Conservation (phyloP, 2,113 vertebrate species). For the Butastur rufipennis region DNA sequence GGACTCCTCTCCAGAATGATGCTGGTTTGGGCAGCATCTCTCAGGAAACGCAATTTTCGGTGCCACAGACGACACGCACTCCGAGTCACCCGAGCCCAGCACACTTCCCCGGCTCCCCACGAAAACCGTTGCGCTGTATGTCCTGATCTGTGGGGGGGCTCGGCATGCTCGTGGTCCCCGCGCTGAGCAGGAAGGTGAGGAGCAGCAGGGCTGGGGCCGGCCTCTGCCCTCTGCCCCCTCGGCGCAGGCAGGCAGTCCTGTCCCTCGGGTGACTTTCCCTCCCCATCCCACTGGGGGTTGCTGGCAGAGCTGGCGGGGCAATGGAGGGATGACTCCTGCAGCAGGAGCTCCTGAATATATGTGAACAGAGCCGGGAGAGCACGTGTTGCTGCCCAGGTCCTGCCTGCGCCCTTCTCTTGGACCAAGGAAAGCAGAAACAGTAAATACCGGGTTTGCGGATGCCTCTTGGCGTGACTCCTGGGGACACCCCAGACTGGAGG, state of each 20-base stretch:
- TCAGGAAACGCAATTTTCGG: not conserved
- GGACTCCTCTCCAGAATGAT: not conserved
- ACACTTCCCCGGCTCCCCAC: not conserved
- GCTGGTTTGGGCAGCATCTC: not conserved
- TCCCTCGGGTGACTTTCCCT: not conserved
- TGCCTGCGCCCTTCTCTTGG: not conserved
- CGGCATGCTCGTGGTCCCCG: accelerated
- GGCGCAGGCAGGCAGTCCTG: not conserved
- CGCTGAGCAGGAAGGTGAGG: not conserved
- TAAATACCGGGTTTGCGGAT: not conserved
- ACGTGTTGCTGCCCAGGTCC: not conserved
- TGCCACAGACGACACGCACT: not conserved
- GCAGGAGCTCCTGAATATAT: not conserved
- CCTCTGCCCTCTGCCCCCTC: not conserved
- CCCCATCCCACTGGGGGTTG: not conserved
- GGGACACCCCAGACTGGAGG: not conserved
- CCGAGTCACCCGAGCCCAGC: not conserved
- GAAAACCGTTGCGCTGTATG: not conserved
- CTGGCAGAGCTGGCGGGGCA: not conserved
- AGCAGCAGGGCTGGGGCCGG: not conserved
- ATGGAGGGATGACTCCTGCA: not conserved
- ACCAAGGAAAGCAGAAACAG: not conserved
- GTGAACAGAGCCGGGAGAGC: not conserved
- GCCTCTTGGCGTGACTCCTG: not conserved
- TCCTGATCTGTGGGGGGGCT: not conserved